These are phyloP conservation scores for Megaustenia siamemsis DNA, from an alignment of 2,888 invertebrate genomes.

Conservation along the genomic window DNA sequence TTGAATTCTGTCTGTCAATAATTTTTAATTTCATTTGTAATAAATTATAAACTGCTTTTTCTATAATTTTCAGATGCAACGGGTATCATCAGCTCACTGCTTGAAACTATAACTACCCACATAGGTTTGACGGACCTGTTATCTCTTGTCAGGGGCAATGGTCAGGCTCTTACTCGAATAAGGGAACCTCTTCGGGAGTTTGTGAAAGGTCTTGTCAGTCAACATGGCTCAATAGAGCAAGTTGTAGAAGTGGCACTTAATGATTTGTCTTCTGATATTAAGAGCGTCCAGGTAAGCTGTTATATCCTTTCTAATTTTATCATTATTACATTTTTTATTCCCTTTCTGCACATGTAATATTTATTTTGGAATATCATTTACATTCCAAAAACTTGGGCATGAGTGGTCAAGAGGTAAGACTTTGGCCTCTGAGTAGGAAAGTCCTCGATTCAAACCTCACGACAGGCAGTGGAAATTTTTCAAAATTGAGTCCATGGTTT, in stretches of 20 bases:
- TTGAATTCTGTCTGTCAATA: too few species aligned
- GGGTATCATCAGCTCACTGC: constrained; percentile 20
- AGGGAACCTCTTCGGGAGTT: constrained; percentile 32
- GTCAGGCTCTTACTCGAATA: constrained; percentile 29
- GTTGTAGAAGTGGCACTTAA: constrained; percentile 33
- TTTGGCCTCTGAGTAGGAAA: too few species aligned
- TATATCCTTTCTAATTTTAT: background rate
- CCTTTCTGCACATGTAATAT: background rate
- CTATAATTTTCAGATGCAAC: too few species aligned
- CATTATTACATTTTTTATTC: background rate
- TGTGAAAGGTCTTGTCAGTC: constrained; percentile 19
- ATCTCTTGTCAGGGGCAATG: constrained; percentile 43
- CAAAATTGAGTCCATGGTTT: too few species aligned
- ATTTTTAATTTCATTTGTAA: too few species aligned
- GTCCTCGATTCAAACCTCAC: too few species aligned
- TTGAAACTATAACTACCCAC: constrained; percentile 45
- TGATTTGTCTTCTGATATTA: constrained; percentile 39
- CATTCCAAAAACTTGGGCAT: too few species aligned
- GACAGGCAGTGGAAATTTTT: too few species aligned
- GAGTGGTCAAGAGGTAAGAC: too few species aligned
- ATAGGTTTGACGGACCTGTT: constrained; percentile 40
- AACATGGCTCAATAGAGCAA: constrained; percentile 38
- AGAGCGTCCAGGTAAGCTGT: constrained; percentile 18
- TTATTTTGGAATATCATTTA: too few species aligned
- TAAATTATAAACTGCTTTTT: too few species aligned